Evolutionary conservation across 2,797 vertebrate genomes (phyloP).

Genomic region (Neosilurus hyrtlii): DNA sequence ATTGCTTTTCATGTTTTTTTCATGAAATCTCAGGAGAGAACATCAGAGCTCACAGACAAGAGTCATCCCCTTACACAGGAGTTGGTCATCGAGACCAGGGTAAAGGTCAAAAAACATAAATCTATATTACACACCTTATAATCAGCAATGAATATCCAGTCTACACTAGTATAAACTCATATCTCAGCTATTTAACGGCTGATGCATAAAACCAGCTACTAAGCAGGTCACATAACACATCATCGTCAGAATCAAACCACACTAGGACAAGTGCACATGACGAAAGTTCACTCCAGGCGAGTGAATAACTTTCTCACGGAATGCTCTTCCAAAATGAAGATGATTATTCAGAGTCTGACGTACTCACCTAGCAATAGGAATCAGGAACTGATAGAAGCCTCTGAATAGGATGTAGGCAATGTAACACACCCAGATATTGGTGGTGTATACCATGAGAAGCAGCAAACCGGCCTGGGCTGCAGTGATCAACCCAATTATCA

Average conservation of each 20-base stretch:
- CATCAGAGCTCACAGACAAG: neutral
- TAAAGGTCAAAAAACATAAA: too few relatives aligned
- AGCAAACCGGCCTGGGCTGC: slow-evolving; percentile 81
- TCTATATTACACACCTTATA: neutral
- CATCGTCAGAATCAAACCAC: neutral
- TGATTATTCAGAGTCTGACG: neutral
- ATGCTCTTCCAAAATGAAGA: neutral
- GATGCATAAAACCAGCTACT: neutral
- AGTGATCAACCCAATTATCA: slow-evolving; percentile 82
- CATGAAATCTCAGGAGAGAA: neutral
- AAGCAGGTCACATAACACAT: neutral
- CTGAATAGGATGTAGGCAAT: slow-evolving; percentile 81
- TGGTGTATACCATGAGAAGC: slow-evolving; percentile 78
- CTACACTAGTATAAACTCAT: neutral
- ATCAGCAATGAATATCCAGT: neutral
- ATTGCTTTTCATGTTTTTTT: neutral
- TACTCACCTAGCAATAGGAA: slow-evolving; percentile 93
- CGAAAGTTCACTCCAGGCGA: neutral
- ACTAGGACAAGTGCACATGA: neutral
- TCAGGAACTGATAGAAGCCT: slow-evolving; percentile 90
- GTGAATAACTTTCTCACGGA: neutral
- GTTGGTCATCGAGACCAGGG: neutral
- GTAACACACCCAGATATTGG: slow-evolving; percentile 88
- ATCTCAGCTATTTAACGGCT: neutral
- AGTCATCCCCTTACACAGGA: neutral